A percentile compares a stretch with the other conserved stretches of the same genome.
Conservation (phyloP, 2,797 vertebrate species). For the Onychomys leucogaster region DNA sequence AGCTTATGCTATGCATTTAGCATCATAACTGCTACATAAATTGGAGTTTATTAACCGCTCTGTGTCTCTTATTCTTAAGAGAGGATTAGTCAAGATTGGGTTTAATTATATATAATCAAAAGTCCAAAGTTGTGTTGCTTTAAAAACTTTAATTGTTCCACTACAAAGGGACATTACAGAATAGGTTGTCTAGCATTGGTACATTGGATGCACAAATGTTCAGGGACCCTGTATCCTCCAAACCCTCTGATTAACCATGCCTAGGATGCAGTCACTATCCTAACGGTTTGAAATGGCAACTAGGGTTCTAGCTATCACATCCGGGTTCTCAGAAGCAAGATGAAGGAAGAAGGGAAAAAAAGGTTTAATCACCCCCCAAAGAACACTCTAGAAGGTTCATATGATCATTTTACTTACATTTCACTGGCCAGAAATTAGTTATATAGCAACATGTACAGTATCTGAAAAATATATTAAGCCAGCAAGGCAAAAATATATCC, state of each 20-base stretch:
- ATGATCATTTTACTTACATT: conserved; percentile 15
- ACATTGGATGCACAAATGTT: not conserved
- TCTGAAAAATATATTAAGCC: conserved; percentile 37
- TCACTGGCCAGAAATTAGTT: conserved; percentile 43
- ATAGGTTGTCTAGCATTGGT: not conserved
- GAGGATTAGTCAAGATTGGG: not conserved
- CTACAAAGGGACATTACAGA: not conserved
- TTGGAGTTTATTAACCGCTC: not conserved
- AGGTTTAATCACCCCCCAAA: not conserved
- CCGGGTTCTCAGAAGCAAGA: not conserved
- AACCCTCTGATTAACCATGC: not conserved
- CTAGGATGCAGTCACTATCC: not conserved
- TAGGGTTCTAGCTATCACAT: not conserved
- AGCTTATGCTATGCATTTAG: not conserved
- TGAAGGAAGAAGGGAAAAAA: not conserved
- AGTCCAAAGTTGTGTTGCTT: not conserved
- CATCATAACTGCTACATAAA: not conserved
- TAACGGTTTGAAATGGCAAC: conserved; percentile 17
- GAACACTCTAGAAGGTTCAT: not conserved
- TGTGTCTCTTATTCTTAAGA: not conserved
- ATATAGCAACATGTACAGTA: not conserved
- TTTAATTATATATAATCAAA: not conserved
- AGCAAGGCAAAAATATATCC: conserved; percentile 33
- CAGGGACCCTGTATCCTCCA: not conserved
- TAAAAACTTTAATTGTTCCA: not conserved